Conservation (phyloP, 1,140 invertebrate genomes). For the Nautilus pompilius region DNA sequence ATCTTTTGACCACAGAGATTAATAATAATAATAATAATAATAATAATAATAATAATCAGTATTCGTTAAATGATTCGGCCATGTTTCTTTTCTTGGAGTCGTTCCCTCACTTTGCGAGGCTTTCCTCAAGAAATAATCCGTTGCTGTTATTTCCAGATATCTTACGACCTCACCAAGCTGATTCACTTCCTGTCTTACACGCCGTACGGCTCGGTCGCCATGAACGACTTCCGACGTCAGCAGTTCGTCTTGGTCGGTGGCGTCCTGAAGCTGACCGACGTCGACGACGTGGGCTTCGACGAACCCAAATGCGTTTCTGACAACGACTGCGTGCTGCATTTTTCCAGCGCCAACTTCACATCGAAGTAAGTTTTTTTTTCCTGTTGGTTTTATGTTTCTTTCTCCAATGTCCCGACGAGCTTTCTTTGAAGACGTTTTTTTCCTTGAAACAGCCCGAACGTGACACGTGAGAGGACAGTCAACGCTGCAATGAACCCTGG, state of each 20-base stretch:
- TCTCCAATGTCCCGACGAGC: no score
- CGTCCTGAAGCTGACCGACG: constrained; percentile 57
- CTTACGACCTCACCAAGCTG: constrained; percentile 53
- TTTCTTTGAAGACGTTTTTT: no score
- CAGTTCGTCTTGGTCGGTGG: constrained; percentile 59
- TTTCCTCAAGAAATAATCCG: not conserved
- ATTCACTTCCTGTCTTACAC: constrained; percentile 52
- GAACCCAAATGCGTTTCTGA: constrained; percentile 49
- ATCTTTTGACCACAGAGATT: no score
- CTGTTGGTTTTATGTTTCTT: no score
- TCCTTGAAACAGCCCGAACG: no score
- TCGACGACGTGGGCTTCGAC: constrained; percentile 56
- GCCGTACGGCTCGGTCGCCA: constrained; percentile 54
- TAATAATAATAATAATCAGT: no score
- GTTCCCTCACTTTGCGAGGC: no score
- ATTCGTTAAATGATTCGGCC: no score
- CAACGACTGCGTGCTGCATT: constrained; percentile 35
- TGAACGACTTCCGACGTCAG: constrained; percentile 58
- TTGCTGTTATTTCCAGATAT: constrained; percentile 35
- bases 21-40: no score
- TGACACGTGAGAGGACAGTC: no score
- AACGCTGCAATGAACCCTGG: no score
- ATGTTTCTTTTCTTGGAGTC: no score
- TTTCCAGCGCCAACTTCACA: constrained; percentile 40
- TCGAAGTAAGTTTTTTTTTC: constrained; percentile 34